phyloP scores from a whole-genome alignment of 2,888 invertebrate species.

The Elegia similella region DNA sequence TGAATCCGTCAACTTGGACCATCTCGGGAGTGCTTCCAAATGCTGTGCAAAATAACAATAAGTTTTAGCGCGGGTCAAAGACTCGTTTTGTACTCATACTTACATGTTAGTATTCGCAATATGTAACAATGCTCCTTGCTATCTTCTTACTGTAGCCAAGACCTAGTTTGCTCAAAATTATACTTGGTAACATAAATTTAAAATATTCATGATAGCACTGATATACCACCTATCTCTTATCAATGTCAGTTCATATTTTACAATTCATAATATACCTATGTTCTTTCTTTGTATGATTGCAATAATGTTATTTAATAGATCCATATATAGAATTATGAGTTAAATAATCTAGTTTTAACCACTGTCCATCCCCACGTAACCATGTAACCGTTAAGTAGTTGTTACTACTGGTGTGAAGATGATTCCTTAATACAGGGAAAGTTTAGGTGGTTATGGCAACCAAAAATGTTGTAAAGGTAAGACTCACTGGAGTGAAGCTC shows the following conservation, averaged over 20 bases:
- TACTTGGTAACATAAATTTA: conserved; percentile 9
- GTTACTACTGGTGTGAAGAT: conserved; percentile 40
- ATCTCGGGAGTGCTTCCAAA: conserved; percentile 45
- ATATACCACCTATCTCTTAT: conserved; percentile 45
- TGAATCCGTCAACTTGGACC: conserved; percentile 20
- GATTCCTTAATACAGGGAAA: conserved; percentile 58
- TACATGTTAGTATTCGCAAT: conserved; percentile 17
- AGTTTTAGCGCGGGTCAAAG: conserved; percentile 23
- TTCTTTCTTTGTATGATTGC: neutral
- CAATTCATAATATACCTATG: neutral
- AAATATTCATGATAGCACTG: conserved; percentile 32
- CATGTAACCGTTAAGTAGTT: conserved; percentile 15
- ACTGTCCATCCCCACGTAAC: neutral
- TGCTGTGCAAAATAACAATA: conserved; percentile 47
- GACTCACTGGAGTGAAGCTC: conserved; percentile 40
- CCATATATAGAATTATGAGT: neutral
- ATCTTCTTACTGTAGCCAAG: conserved; percentile 18
- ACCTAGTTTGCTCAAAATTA: conserved; percentile 29
- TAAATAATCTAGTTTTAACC: neutral
- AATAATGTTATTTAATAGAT: neutral
- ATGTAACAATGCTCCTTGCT: conserved; percentile 12
- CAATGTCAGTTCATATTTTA: neutral
- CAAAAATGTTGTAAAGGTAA: conserved; percentile 39
- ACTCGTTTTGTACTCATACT: conserved; percentile 10
- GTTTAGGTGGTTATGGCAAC: conserved; percentile 45